Base-by-base conservation (phyloP, 2,888 invertebrate species). In the Macrosoma leucophasiata region DNA sequence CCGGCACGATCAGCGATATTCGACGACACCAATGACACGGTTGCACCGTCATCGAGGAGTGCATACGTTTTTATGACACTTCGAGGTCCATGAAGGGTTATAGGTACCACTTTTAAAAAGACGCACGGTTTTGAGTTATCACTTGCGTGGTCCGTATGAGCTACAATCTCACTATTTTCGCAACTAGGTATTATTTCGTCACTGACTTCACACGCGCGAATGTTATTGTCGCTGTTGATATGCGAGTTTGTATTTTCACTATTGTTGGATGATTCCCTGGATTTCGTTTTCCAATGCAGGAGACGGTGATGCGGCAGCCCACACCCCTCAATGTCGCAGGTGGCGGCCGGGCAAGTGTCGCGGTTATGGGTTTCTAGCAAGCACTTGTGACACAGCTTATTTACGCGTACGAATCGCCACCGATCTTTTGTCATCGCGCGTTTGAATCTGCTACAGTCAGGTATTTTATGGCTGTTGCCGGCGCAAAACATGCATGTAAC, bases 61-160 rank as follows among this genome's bases (percentile, higher is more conserved):
- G 43, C 44, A 21, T 34, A 22, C 5, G 41, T 39, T 2, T 14
- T 22, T 1, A 45, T 14, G 5, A 10, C 27, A 4, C 41, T 31
- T 2, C 27, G 27, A 3, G 44, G 42, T 4, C 49, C 43, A 15
- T 35, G 32, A 10, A 48, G 10, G 2, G 25, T 41, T 1, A 48
- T 34, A 1, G 44, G 44, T 9, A 46, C 38, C 14, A 43, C 29
- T 33, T 43, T 42, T 9, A 48, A 24, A 12, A 45, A 5, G 9
- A 46, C 41, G n/a, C n/a, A n/a, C n/a, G 49, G 1, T 13, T 19
- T 15, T 18, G 1, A 28, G 43, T 26, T 3, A 10, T 25, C 7
- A 9, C 20, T 36, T 50, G 40, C 10, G 48, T 51, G 5, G 11
- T 32, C 27, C 46, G 44, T 0, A 50, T 26, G 8, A 45, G 34